Base-by-base conservation (phyloP, 2,888 invertebrate genomes). In the Athalia circularis region DNA sequence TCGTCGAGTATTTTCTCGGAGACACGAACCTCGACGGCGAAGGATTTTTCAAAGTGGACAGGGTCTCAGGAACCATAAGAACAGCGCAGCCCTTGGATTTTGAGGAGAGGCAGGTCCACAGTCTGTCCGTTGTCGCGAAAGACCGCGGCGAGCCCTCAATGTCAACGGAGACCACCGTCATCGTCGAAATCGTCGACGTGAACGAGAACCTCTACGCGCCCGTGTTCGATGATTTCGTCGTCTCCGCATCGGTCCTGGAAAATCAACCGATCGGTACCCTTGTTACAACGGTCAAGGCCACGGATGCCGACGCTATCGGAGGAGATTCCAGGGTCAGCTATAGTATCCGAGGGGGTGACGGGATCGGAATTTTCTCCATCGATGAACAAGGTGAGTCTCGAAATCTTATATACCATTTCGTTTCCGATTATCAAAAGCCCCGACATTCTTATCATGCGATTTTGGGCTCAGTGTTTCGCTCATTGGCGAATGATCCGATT, bases 131-230 rank as follows among this genome's bases (percentile, higher is more conserved):
- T 77, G 93, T 95, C 79, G 98, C 97, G 0, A 94, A 94, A 67
- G 98, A 99, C 91, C 93, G 94, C 52, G 99, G 98, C 0, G 94
- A 94, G 78, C 97, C 97, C 0, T 92, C 96, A 4, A 91, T 97
- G 81, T 94, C 94, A 80, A 94, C 97, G 0, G 95, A 96, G 86
- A 95, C 96, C 79, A 93, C 94, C 80, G 93, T 99, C 54, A 93
- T 95, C 75, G 94, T 99, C 77, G 97, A 98, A 91, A 93, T 97
- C 80, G 95, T 96, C 83, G 98, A 99, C 91, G 98, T 98, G 15
- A 97, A 99, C 91, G 98, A 98, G 91, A 98, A 98, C 91, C 92
- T 94, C 78, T 94, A 95, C 90, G 92, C 97, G 77, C 98, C 98
- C 1, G 92, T 92, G 82, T 98, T 98, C 90, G 93, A 93, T 76